Base-by-base conservation (phyloP, 1,140 invertebrate genomes). In the Heliconius congener region DNA sequence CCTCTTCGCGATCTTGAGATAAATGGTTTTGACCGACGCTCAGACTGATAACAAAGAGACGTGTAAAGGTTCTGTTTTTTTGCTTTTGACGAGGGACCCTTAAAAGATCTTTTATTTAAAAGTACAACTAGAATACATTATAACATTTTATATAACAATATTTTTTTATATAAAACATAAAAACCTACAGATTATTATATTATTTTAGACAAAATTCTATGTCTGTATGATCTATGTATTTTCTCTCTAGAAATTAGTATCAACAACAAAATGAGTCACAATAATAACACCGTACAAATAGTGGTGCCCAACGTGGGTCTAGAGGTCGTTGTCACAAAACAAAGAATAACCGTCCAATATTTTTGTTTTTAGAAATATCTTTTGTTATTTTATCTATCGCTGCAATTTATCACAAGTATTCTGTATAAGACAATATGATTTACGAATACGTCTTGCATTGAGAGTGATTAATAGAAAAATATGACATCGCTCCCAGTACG, bases 401-500 rank as follows among this genome's bases (percentile, higher is more conserved):
- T 66, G n/a, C 60, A 66, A 66, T 66, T 27, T 66, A 66, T 57
- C 55, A 57, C 30, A 66, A 0, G 27, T 66, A 66, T 30, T 66
- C 23, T 66, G n/a, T 66, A 66, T 66, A 13, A 16, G 11, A 30
- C 27, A 66, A 66, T 11, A 30, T 66, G 30, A 30, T 66, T 9
- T 66, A 46, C 42, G 13, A 46, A 3, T 46, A 66, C 23, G 60
- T 66, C 23, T 27, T 66, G 60, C 60, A 27, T 66, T 30, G 23
- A 66, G 23, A 66, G 23, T 66, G 60, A 66, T 66, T 66, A 66
- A 66, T 66, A 27, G 27, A 66, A 27, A 46, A 66, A 66, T 23
- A 66, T 27, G 60, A 30, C 8, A 27, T 66, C n/a, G 23, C 60
- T 66, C 60, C 60, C 60, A 13, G 23, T 30, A 27, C 23, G 60